phyloP scores from a whole-genome alignment of 2,888 invertebrate genomes.

The Pammene fasciana region DNA sequence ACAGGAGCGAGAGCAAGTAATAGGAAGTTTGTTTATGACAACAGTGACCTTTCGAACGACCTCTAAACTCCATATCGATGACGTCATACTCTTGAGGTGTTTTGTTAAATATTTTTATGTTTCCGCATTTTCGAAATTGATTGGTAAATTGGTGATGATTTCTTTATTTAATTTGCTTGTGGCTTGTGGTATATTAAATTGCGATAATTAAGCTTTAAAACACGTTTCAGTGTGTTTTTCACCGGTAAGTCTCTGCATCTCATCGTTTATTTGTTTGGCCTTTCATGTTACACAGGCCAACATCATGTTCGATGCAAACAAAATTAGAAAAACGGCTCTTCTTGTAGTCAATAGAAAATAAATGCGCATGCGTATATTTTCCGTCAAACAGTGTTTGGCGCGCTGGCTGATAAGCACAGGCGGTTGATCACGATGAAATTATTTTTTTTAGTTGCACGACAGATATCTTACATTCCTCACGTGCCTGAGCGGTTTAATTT shows the following conservation, averaged over 20 bases:
- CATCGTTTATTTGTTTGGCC: background rate
- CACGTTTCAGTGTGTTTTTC: background rate
- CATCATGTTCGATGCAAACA: background rate
- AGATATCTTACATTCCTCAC: conserved; percentile 66
- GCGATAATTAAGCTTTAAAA: background rate
- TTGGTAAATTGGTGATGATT: background rate
- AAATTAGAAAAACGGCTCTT: conserved; percentile 22
- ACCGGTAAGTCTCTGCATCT: background rate
- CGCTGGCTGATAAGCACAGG: conserved; percentile 73
- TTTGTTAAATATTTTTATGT: conserved; percentile 17
- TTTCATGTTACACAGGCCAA: background rate
- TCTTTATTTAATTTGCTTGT: background rate
- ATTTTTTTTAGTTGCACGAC: conserved; percentile 72
- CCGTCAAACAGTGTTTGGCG: conserved; percentile 77
- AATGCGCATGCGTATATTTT: conserved; percentile 72
- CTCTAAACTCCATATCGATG: conserved; percentile 33
- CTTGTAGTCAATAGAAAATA: conserved; percentile 60
- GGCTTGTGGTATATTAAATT: too few relatives aligned
- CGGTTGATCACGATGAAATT: conserved; percentile 74
- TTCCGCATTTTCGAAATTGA: background rate
- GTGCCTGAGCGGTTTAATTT: conserved; percentile 49
- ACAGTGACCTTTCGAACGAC: conserved; percentile 34
- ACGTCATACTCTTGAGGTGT: conserved; percentile 19
- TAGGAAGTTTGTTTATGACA: conserved; percentile 24
- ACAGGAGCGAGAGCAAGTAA: background rate